These are phyloP conservation scores for Patella caerulea DNA, from an alignment of 2,888 invertebrate genomes.

Conservation along the genomic window DNA sequence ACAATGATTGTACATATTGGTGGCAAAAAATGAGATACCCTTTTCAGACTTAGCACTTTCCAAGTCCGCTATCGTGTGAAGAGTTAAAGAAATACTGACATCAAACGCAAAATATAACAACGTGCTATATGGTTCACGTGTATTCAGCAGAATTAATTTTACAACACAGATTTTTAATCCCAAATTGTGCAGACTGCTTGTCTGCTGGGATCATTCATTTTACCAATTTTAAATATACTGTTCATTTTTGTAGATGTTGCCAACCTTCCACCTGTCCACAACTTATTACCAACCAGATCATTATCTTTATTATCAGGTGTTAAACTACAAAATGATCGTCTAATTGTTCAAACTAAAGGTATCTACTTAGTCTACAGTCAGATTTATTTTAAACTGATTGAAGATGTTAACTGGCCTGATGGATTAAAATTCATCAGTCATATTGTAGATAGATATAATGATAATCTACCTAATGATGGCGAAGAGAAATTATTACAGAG, in stretches of 20 bases:
- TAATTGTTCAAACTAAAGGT: background rate
- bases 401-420: background rate
- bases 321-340: background rate
- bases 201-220: too few species aligned
- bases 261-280: background rate
- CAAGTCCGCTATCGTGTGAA: too few species aligned
- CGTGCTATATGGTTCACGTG: too few species aligned
- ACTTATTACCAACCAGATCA: background rate
- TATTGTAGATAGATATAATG: background rate
- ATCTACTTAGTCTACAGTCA: background rate
- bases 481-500: background rate
- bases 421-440: background rate
- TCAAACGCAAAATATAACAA: too few species aligned
- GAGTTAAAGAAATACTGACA: too few species aligned
- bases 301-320: background rate
- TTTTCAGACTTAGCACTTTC: too few species aligned
- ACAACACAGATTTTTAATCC: too few species aligned
- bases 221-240: too few species aligned
- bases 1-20: too few species aligned
- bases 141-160: too few species aligned
- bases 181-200: too few species aligned
- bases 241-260: background rate
- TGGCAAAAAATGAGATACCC: too few species aligned
- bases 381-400: background rate
- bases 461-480: background rate